Evolutionary conservation across 2,888 invertebrate species (phyloP).

Genomic region (Empis stercorea): DNA sequence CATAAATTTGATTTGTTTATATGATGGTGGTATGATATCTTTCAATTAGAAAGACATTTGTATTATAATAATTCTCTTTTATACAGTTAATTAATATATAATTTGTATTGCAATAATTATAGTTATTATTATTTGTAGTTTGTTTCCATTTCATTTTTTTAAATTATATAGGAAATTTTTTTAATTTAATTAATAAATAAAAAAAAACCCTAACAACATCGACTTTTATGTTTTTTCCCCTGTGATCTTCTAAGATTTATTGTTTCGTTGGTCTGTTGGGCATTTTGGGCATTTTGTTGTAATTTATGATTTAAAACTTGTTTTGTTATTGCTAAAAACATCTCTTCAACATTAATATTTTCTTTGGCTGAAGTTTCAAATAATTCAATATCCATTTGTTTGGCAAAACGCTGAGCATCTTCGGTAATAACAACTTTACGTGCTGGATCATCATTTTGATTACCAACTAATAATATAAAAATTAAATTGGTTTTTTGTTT

Average conservation of each 20-base stretch:
- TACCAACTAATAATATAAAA: constrained; percentile 56
- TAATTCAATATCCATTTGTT: constrained; percentile 91
- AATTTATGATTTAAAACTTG: constrained; percentile 36
- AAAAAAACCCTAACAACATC: constrained; percentile 28
- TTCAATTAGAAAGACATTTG: too few species aligned
- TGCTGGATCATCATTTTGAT: constrained; percentile 91
- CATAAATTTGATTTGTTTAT: too few species aligned
- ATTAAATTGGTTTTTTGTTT: not conserved
- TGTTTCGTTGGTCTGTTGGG: constrained; percentile 30
- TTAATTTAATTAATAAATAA: not conserved
- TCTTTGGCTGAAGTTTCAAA: constrained; percentile 99
- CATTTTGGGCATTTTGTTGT: constrained; percentile 30
- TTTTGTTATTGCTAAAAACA: constrained; percentile 59
- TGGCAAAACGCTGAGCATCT: constrained; percentile 94
- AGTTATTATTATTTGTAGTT: too few species aligned
- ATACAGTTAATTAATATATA: too few species aligned
- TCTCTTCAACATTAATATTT: constrained; percentile 97
- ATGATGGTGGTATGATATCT: too few species aligned
- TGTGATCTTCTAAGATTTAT: constrained; percentile 25
- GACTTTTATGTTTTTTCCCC: constrained; percentile 29
- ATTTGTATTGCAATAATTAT: too few species aligned
- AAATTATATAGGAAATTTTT: too few species aligned
- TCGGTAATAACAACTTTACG: constrained; percentile 92
- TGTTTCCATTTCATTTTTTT: too few species aligned
- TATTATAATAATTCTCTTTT: too few species aligned